Evolutionary conservation across 1,140 invertebrate genomes (phyloP).

Genomic region (Dermatophagoides farinae): DNA sequence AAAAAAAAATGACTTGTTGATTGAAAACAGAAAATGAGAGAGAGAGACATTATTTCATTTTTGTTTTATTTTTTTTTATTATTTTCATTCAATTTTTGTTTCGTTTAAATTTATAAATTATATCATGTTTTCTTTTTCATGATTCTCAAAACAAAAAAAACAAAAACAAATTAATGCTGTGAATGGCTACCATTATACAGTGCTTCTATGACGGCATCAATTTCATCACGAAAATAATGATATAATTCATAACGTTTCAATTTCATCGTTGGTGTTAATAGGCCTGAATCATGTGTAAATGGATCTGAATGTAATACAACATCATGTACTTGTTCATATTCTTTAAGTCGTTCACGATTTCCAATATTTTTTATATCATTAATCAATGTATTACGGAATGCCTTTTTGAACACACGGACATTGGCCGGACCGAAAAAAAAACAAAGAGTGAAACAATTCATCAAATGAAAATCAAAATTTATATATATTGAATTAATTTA

Average conservation of each 20-base stretch:
- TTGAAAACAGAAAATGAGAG: too few species aligned
- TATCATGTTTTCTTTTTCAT: not conserved
- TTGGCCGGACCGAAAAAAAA: too few species aligned
- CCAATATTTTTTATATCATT: constrained; percentile 71
- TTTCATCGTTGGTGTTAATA: constrained; percentile 90
- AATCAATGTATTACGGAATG: constrained; percentile 70
- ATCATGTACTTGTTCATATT: constrained; percentile 91
- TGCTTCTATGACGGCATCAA: constrained; percentile 9
- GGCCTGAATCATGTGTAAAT: constrained; percentile 87
- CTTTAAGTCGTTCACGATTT: constrained; percentile 69
- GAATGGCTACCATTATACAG: too few species aligned
- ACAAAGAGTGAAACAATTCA: too few species aligned
- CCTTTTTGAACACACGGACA: too few species aligned
- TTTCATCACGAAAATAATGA: constrained; percentile 9
- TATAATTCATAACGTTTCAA: constrained; percentile 31
- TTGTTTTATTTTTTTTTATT: not conserved
- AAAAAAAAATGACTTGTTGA: too few species aligned
- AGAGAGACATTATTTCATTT: not conserved
- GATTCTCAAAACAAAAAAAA: not conserved
- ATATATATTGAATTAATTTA: constrained; percentile 6
- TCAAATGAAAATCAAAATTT: not conserved
- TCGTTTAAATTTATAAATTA: not conserved
- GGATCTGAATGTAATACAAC: constrained; percentile 77
- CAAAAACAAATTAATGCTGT: not conserved
- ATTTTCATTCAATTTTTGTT: not conserved